Percentiles rank a stretch among this genome's conserved stretches.
phyloP scores from a whole-genome alignment of 2,113 vertebrate species.

The Chroicocephalus ridibundus region DNA sequence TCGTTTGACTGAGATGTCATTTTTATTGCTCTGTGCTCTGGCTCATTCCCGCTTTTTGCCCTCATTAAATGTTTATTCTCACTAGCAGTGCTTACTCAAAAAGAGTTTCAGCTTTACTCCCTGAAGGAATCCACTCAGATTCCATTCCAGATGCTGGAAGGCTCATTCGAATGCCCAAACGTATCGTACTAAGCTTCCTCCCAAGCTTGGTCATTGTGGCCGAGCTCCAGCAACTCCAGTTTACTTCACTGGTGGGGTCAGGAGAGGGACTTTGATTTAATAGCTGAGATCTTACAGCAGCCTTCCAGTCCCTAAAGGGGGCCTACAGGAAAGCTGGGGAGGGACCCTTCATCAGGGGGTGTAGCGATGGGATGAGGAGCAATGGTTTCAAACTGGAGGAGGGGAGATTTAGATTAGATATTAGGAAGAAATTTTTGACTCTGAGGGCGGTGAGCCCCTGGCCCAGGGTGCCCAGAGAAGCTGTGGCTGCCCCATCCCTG shows the following conservation, averaged over 20 bases:
- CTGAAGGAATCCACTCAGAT: neutral
- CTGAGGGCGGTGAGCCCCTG: no score
- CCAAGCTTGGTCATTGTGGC: neutral
- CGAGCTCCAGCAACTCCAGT: neutral
- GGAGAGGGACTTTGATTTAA: neutral
- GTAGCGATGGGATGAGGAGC: no score
- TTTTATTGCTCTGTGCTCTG: neutral
- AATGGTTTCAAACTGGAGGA: no score
- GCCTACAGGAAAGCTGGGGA: no score
- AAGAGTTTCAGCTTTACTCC: neutral
- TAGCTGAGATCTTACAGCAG: neutral
- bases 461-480: no score
- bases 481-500: no score
- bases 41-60: neutral
- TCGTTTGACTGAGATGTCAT: neutral
- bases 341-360: no score
- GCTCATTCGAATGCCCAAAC: neutral
- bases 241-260: neutral
- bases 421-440: no score
- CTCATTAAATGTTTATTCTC: conserved; percentile 9
- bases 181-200: accelerated
- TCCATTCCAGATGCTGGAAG: neutral
- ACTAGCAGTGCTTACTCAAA: neutral
- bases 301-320: no score
- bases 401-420: no score